These are phyloP conservation scores for Hypolimnas misippus DNA, from an alignment of 2,888 invertebrate genomes.

Conservation along the genomic window DNA sequence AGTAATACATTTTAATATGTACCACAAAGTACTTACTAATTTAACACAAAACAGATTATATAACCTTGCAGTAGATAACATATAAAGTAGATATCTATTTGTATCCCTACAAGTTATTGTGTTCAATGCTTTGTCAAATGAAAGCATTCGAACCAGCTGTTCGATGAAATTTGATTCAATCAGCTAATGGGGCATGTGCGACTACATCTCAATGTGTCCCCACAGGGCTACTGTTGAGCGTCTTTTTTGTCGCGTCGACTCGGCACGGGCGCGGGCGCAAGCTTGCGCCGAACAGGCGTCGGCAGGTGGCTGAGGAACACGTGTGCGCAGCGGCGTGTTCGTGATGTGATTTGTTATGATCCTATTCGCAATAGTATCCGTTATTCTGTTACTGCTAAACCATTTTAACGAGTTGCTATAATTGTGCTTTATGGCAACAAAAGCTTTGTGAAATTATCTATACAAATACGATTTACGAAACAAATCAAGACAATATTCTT, in stretches of 20 bases:
- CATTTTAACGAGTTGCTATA: no score
- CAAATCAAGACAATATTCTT: neutral
- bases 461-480: no score
- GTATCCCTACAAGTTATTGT: conserved; percentile 11
- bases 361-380: conserved; percentile 31
- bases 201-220: conserved; percentile 41
- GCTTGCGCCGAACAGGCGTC: conserved; percentile 21
- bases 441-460: no score
- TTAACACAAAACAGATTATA: no score
- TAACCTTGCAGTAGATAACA: no score
- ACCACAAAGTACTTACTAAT: no score
- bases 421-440: neutral
- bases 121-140: conserved; percentile 61
- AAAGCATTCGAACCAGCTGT: conserved; percentile 66
- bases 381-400: neutral
- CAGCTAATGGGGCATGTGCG: conserved; percentile 71
- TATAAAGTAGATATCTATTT: conserved; percentile 13
- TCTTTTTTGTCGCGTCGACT: conserved; percentile 32
- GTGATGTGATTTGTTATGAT: conserved; percentile 51
- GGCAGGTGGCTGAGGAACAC: conserved; percentile 33
- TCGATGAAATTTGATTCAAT: conserved; percentile 74
- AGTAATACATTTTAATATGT: no score
- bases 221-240: conserved; percentile 35
- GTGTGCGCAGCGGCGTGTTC: conserved; percentile 10
- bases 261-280: conserved; percentile 40